Percentiles rank a stretch among this genome's conserved stretches.
Conservation (phyloP, 2,888 invertebrate genomes). For the Eristalinus sepulchralis region DNA sequence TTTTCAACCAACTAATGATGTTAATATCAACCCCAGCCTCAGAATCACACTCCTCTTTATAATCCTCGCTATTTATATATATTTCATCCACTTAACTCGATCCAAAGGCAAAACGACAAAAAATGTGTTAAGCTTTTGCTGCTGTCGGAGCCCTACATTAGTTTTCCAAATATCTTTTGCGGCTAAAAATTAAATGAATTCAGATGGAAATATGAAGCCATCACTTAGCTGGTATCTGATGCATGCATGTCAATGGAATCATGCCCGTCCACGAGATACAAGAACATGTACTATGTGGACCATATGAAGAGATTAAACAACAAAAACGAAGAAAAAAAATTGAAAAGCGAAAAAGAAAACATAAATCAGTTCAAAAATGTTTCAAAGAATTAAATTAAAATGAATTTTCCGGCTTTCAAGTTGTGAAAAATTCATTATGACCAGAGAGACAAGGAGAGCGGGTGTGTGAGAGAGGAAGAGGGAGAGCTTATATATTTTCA, state of each 20-base stretch:
- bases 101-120: neutral
- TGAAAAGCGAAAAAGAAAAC: slow-evolving; percentile 25
- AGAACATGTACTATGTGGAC: neutral
- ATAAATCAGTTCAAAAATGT: slow-evolving; percentile 61
- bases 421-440: slow-evolving; percentile 70
- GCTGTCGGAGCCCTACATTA: slow-evolving; percentile 15
- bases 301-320: neutral
- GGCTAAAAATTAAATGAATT: slow-evolving; percentile 48
- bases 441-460: slow-evolving; percentile 25
- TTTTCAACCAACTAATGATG: neutral
- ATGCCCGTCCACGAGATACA: slow-evolving; percentile 2
- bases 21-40: neutral
- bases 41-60: neutral
- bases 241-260: slow-evolving; percentile 28
- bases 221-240: slow-evolving; percentile 9
- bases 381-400: slow-evolving; percentile 70
- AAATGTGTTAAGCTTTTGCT: slow-evolving; percentile 2
- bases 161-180: slow-evolving; percentile 44
- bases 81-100: neutral
- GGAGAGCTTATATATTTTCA: slow-evolving; percentile 39
- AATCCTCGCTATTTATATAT: neutral
- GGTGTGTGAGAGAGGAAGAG: neutral
- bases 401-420: slow-evolving; percentile 70
- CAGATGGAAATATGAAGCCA: slow-evolving; percentile 28
- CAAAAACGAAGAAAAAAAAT: slow-evolving; percentile 13